These are phyloP conservation scores for Odiellus spinosus DNA, from an alignment of 2,888 invertebrate genomes.

Conservation along the genomic window DNA sequence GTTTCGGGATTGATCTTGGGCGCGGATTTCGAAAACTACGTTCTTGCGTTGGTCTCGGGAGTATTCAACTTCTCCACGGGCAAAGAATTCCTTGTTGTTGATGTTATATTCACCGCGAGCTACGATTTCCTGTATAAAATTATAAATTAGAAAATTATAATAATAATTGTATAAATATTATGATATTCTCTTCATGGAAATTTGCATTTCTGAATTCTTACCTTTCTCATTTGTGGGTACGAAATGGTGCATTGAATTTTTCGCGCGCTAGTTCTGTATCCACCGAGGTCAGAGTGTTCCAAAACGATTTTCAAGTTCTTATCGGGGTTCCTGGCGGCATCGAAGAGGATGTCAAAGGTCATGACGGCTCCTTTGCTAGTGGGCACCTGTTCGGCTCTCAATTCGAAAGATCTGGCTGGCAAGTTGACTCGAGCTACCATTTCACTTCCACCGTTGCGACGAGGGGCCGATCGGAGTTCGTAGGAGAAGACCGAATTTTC, in stretches of 20 bases:
- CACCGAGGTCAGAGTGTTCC: conserved; percentile 10
- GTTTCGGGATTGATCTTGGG: conserved; percentile 4
- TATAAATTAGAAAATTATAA: too few species aligned
- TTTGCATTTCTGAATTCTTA: too few species aligned
- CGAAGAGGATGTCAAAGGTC: conserved; percentile 14
- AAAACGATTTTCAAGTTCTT: conserved; percentile 11
- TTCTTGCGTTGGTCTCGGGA: conserved; percentile 10
- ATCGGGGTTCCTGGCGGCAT: conserved; percentile 11
- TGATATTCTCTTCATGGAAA: too few species aligned
- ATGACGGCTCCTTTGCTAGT: conserved; percentile 4
- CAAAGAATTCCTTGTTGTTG: conserved; percentile 2
- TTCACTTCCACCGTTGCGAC: conserved; percentile 8
- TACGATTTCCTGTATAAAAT: not conserved
- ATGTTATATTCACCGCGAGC: conserved; percentile 1
- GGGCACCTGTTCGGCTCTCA: conserved; percentile 11
- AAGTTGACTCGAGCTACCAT: conserved; percentile 11
- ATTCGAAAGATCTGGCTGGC: conserved; percentile 12
- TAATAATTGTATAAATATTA: too few species aligned
- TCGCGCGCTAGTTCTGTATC: conserved; percentile 5
- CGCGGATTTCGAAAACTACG: conserved; percentile 8
- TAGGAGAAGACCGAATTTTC: conserved; percentile 10
- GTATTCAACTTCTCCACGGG: conserved; percentile 9
- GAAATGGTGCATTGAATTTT: conserved; percentile 8
- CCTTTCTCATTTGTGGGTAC: conserved; percentile 10
- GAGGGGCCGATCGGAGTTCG: conserved; percentile 8